Evolutionary conservation across 2,113 vertebrate genomes (phyloP).

Genomic region (Melanerpes formicivorus): DNA sequence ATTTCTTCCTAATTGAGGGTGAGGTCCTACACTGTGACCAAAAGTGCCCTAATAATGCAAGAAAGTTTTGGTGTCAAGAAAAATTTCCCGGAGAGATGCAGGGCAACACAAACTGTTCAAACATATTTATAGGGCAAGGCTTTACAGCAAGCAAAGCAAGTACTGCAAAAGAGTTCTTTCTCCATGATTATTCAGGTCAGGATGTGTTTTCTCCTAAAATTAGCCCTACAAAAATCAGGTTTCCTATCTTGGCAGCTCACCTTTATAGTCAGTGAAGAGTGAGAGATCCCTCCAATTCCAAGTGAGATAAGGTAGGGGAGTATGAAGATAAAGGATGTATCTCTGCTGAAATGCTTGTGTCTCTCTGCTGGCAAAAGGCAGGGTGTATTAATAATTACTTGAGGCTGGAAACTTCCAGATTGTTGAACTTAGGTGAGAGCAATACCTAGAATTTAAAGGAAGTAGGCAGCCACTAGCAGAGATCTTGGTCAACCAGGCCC

Average conservation of each 20-base stretch:
- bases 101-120: not conserved
- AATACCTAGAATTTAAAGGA: not conserved
- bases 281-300: not conserved
- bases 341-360: not conserved
- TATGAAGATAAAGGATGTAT: fast-evolving
- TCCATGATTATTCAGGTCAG: not conserved
- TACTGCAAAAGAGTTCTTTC: not conserved
- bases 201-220: not conserved
- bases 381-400: not conserved
- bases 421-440: not conserved
- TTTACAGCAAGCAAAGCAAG: not conserved
- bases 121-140: not conserved
- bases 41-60: not conserved
- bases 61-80: not conserved
- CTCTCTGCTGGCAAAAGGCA: not conserved
- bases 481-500: not conserved
- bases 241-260: not conserved
- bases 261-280: not conserved
- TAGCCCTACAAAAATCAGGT: not conserved
- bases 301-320: not conserved
- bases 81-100: not conserved
- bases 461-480: not conserved
- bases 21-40: not conserved
- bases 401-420: not conserved
- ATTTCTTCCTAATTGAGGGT: not conserved